Evolutionary conservation across 2,797 vertebrate species (phyloP).

Genomic region (Neosalanx taihuensis): DNA sequence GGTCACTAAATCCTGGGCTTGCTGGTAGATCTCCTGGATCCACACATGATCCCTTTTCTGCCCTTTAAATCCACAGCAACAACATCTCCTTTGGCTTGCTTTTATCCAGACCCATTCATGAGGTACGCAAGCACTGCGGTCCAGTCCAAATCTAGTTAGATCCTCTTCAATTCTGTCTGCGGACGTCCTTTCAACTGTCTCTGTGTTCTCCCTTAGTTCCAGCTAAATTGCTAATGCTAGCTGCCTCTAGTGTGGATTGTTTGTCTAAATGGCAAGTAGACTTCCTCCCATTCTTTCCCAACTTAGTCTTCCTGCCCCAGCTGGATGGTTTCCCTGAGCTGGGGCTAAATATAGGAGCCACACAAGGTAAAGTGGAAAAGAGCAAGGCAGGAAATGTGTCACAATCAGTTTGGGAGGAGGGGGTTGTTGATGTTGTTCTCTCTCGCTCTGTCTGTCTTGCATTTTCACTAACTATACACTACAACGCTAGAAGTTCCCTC

Average conservation of each 20-base stretch:
- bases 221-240: too few species aligned
- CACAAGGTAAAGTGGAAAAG: conserved; percentile 76
- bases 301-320: conserved; percentile 93
- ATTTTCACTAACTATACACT: too few species aligned
- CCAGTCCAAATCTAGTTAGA: neutral
- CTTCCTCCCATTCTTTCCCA: conserved; percentile 98
- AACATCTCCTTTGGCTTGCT: conserved; percentile 1
- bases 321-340: conserved; percentile 77
- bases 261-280: conserved; percentile 84
- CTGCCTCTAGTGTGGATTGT: conserved; percentile 67
- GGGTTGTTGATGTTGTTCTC: conserved; percentile 29
- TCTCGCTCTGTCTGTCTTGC: neutral
- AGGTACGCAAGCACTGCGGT: conserved; percentile 6
- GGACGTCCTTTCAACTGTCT: too few species aligned
- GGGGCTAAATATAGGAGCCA: conserved; percentile 85
- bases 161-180: too few species aligned
- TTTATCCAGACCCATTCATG: conserved; percentile 5
- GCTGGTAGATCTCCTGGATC: conserved; percentile 19
- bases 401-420: conserved; percentile 60
- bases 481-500: too few species aligned
- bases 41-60: conserved; percentile 5
- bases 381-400: conserved; percentile 84
- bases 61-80: conserved; percentile 21
- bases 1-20: too few species aligned
- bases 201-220: too few species aligned